Evolutionary conservation across 2,888 invertebrate genomes (phyloP).

Genomic region (Micropterix aruncella): DNA sequence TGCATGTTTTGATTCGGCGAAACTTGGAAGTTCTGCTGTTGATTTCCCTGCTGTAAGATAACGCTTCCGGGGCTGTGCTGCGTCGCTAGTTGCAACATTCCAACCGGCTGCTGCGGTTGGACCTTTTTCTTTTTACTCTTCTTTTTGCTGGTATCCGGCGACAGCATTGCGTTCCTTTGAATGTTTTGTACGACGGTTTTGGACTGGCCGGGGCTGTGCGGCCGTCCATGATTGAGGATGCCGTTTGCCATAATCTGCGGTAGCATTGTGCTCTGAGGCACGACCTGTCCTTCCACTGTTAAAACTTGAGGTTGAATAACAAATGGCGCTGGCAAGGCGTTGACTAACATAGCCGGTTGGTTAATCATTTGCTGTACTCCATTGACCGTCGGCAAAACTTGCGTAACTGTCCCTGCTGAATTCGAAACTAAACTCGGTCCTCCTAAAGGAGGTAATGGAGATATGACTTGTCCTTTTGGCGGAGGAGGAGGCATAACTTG

Average conservation of each 20-base stretch:
- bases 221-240: constrained; percentile 40
- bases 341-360: constrained; percentile 67
- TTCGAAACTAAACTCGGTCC: constrained; percentile 48
- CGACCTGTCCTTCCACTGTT: constrained; percentile 57
- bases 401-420: constrained; percentile 48
- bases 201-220: constrained; percentile 30
- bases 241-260: constrained; percentile 56
- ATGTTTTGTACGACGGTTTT: constrained; percentile 5
- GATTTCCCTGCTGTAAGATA: constrained; percentile 37
- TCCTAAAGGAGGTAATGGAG: constrained; percentile 45
- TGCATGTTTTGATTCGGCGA: constrained; percentile 52
- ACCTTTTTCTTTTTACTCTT: constrained; percentile 65
- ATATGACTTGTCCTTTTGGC: constrained; percentile 29
- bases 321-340: constrained; percentile 63
- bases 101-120: constrained; percentile 26
- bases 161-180: constrained; percentile 29
- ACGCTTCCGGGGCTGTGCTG: constrained; percentile 50
- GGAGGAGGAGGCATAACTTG: constrained; percentile 52
- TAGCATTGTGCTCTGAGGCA: constrained; percentile 53
- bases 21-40: constrained; percentile 48
- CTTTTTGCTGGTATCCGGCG: constrained; percentile 54
- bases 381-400: constrained; percentile 48
- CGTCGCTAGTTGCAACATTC: constrained; percentile 51
- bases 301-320: constrained; percentile 66
- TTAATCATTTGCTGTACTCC: constrained; percentile 53